Evolutionary conservation across 2,797 vertebrate genomes (phyloP), one percentile per base, ranked within the genome.

Genomic region (Tinamus major): DNA sequence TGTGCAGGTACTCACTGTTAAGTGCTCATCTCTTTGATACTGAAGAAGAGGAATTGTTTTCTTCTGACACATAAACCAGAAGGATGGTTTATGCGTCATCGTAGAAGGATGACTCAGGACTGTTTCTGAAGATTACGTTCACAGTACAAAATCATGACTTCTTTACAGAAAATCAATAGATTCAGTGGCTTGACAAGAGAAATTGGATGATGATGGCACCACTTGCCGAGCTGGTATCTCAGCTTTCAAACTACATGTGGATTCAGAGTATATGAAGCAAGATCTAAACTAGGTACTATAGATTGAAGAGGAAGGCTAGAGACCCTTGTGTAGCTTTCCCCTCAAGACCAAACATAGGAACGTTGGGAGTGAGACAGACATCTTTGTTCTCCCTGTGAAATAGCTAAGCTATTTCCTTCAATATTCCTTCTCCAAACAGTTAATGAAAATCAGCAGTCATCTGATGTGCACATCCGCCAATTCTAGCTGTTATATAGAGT

Each of bases 221-320:
- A 9, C n/a, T 42, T 44, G 53, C 23, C 6, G n/a, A 39, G 29
- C 3, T n/a, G 23, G 56, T 27, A 33, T 27, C 21, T 39, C 24
- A 27, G 11, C 35, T 84, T 81, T 71, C 53, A 84, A 46, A 53
- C 31, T 10, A 16, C 18, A 6, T 0, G 1, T 31, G 48, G 27
- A 42, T 41, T 41, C 0, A 1, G 35, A 51, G 7, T 2, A 10
- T 3, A 8, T 5, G 26, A 91, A 91, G 37, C 16, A 23, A 76
- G 51, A 85, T 31, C 33, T 29, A 62, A 41, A 4, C 10, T 26
- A 64, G 56, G 49, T 37, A 53, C 12, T 31, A 19, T 0, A 1
- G 6, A 18, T 8, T 76, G 51, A 37, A 41, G 3, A 2, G 33
- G 31, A 29, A 0, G 1, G 26, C 0, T 1, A 24, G 37, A 79